Base-by-base conservation (phyloP, 2,797 vertebrate genomes). In the Phalanger gymnotis region DNA sequence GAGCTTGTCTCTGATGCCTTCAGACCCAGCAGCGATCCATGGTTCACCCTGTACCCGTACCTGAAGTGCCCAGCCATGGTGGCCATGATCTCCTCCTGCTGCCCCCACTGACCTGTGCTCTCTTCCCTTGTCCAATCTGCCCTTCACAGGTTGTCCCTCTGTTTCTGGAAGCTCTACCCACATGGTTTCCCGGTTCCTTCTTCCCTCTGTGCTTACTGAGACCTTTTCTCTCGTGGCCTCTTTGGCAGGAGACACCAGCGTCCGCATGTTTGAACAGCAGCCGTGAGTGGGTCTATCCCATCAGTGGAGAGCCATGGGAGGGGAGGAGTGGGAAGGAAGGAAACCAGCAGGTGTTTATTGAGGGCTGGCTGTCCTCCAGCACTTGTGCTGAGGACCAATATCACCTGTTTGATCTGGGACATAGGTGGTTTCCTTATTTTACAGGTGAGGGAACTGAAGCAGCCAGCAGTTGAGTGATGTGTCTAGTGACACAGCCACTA, bases 181-280 rank as follows among this genome's bases (percentile, higher is more conserved):
- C 96, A 99, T 99, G 31, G 99, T 99, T 11, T 99, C 99, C 66
- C 99, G 99, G 92, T 99, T 99, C 98, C 99, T 99, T 47, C 98
- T 99, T 91, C 98, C 99, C 0, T 99, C 99, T 92, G 96, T 99
- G 97, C 98, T 99, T 92, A 98, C 99, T 52, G 99, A 99, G 98
- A 98, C 99, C 54, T 99, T 99, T 93, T 99, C 95, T 95, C 97
- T 99, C 95, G 99, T 99, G 98, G 99, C 98, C 54, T 99, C 99
- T 27, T 98, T 99, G 98, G 99, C 99, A 0, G 99, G 97, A 3
- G 99, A 99, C 96, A 99, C 99, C 55, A 97, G 98, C 13, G 99
- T 99, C 96, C 99, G 99, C 98, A 98, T 99, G n/a, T 99, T 99
- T 96, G 99, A 99, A 97, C 99, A 98, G 98, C 99, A 98, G 66